phyloP scores from a whole-genome alignment of 2,113 vertebrate species.

The Zosterops japonicus region DNA sequence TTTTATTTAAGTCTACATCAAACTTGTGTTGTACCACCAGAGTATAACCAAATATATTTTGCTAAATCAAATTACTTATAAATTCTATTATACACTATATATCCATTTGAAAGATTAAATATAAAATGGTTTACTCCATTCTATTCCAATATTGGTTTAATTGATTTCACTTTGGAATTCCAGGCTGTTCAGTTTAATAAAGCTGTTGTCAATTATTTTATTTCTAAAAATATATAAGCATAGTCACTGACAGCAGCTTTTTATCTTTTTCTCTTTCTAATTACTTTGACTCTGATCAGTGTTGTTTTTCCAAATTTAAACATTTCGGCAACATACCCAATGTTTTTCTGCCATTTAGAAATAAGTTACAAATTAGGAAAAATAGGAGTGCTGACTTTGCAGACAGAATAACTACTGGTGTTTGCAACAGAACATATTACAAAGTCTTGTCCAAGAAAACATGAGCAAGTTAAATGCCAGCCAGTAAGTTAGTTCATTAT shows the following conservation, averaged over 20 bases:
- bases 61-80: neutral
- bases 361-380: neutral
- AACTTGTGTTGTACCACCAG: neutral
- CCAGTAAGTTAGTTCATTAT: neutral
- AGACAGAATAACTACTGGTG: neutral
- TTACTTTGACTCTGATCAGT: neutral
- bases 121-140: neutral
- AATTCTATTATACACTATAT: neutral
- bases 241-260: neutral
- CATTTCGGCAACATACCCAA: neutral
- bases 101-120: neutral
- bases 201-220: neutral
- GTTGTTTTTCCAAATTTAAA: neutral
- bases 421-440: neutral
- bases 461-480: neutral
- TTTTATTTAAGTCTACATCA: neutral
- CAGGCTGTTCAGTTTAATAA: neutral
- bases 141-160: conserved; percentile 1
- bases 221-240: conserved; percentile 1
- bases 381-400: neutral
- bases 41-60: neutral
- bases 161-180: conserved; percentile 7
- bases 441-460: neutral
- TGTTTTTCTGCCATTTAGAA: neutral
- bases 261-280: neutral